A percentile compares a stretch with the other conserved stretches of the same genome.
These are phyloP conservation scores for Synanthedon myopaeformis DNA, from an alignment of 2,888 invertebrate genomes.

Conservation along the genomic window DNA sequence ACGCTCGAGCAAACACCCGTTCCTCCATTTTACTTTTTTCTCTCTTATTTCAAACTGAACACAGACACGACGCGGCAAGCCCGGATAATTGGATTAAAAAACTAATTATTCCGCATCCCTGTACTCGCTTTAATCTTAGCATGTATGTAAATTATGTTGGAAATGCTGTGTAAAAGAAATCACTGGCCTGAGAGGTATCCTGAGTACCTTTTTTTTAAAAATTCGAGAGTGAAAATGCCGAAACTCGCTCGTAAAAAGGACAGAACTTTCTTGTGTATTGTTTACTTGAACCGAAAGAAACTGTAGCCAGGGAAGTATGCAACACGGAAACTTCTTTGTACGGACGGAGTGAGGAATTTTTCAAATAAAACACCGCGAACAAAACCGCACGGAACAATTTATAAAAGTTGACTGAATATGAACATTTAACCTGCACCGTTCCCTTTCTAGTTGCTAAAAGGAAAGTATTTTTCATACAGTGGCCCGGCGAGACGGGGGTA, in stretches of 20 bases:
- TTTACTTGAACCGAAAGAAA: neutral
- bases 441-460: slow-evolving; percentile 36
- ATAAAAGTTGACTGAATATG: slow-evolving; percentile 41
- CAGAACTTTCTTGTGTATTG: too few relatives aligned
- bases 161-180: neutral
- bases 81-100: slow-evolving; percentile 32
- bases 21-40: slow-evolving; percentile 9
- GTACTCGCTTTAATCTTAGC: neutral
- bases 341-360: neutral
- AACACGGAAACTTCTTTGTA: neutral
- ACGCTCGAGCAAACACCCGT: slow-evolving; percentile 5
- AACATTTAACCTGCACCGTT: slow-evolving; percentile 40
- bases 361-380: neutral
- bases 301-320: neutral
- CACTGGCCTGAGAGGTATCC: too few relatives aligned
- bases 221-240: too few relatives aligned
- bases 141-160: slow-evolving; percentile 14
- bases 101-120: slow-evolving; percentile 21
- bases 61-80: slow-evolving; percentile 10
- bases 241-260: too few relatives aligned
- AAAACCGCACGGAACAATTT: slow-evolving; percentile 15
- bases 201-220: too few relatives aligned
- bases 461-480: slow-evolving; percentile 40
- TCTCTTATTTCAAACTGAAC: slow-evolving; percentile 7
- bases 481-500: slow-evolving; percentile 21